phyloP scores from a whole-genome alignment of 2,888 invertebrate species.

The Nezara viridula region DNA sequence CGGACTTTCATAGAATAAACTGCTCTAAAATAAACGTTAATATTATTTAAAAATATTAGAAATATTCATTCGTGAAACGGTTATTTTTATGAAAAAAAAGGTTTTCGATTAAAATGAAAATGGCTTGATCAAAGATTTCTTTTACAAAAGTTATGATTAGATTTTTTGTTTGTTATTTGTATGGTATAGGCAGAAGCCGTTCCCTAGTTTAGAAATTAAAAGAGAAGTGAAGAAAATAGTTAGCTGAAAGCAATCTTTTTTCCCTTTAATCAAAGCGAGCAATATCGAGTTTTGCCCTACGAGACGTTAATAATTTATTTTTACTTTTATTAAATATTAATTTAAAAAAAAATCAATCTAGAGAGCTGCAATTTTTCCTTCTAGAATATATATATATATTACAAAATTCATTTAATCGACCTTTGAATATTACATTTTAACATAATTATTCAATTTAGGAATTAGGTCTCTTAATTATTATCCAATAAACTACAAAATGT shows the following conservation, averaged over 20 bases:
- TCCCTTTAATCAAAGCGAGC: not conserved
- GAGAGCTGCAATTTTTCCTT: not conserved
- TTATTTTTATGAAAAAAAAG: not conserved
- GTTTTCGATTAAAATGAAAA: not conserved
- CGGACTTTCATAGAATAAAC: too few relatives aligned
- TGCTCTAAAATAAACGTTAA: too few relatives aligned
- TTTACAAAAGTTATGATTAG: not conserved
- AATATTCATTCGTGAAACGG: not conserved
- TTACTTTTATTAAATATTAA: not conserved
- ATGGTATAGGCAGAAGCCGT: not conserved
- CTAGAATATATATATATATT: too few relatives aligned
- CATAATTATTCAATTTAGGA: too few relatives aligned
- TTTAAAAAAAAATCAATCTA: not conserved
- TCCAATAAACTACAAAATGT: too few relatives aligned
- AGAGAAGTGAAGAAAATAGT: not conserved
- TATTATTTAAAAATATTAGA: too few relatives aligned
- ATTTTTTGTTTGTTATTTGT: not conserved
- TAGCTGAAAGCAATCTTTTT: not conserved
- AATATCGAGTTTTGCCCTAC: not conserved
- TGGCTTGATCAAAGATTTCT: not conserved
- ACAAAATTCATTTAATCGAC: too few relatives aligned
- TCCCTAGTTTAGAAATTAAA: not conserved
- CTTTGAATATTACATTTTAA: too few relatives aligned
- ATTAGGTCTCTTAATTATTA: too few relatives aligned
- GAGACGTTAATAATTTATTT: not conserved